phyloP scores from a whole-genome alignment of 2,888 invertebrate genomes.

The Rotaria macrura region DNA sequence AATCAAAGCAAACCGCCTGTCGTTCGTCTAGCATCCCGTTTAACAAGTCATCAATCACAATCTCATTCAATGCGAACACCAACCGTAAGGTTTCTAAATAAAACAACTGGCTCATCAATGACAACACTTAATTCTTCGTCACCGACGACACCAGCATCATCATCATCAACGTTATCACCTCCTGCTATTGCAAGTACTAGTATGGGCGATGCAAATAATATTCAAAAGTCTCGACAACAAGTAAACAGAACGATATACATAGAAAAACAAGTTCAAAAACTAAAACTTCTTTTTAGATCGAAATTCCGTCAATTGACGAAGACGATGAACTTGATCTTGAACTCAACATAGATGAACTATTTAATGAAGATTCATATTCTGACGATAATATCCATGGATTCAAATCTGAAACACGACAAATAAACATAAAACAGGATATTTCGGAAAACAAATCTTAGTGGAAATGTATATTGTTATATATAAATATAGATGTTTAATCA shows the following conservation, averaged over 20 bases:
- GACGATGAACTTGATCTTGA: neutral
- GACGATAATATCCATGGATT: neutral
- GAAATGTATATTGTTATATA: neutral
- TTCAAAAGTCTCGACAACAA: neutral
- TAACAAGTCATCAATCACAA: neutral
- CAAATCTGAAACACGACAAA: neutral
- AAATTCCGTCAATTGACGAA: neutral
- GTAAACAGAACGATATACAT: neutral
- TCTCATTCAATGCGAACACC: neutral
- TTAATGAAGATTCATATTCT: neutral
- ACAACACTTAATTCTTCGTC: neutral
- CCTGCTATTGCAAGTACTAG: neutral
- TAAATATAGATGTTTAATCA: no score
- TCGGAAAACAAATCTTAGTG: neutral
- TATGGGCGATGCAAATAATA: neutral
- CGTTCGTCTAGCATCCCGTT: neutral
- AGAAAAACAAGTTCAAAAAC: neutral
- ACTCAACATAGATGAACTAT: neutral
- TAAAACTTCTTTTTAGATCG: neutral
- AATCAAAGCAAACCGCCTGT: neutral
- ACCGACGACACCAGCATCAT: neutral
- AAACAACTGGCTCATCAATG: neutral
- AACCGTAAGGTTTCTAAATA: neutral
- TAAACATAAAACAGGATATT: neutral
- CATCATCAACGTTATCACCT: neutral